Conservation (phyloP, 2,888 invertebrate genomes). For the Caenorhabditis sp. region DNA sequence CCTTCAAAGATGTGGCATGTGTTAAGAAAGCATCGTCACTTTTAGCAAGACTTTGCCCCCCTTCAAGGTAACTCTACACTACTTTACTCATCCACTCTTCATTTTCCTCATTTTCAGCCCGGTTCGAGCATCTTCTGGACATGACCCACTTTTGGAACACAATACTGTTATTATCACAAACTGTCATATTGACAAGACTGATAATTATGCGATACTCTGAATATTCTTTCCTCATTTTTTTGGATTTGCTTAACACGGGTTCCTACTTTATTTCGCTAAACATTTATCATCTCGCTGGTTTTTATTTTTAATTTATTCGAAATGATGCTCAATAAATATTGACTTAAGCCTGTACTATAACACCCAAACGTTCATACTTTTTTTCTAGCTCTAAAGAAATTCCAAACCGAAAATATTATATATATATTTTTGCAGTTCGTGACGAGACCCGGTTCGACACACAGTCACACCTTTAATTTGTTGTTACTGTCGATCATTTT, state of each 20-base stretch:
- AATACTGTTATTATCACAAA: slow-evolving; percentile 41
- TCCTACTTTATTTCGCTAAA: background rate
- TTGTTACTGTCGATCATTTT: too few relatives aligned
- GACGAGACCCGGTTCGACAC: too few relatives aligned
- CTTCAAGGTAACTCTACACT: slow-evolving; percentile 21
- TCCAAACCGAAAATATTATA: too few relatives aligned
- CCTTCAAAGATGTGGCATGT: slow-evolving; percentile 44
- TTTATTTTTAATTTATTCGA: slow-evolving; percentile 1
- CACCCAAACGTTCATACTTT: too few relatives aligned
- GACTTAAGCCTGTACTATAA: too few relatives aligned
- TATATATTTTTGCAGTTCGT: too few relatives aligned
- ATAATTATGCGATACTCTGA: slow-evolving; percentile 36
- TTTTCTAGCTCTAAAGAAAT: too few relatives aligned
- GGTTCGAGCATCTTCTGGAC: slow-evolving; percentile 26
- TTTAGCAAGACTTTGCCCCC: slow-evolving; percentile 22
- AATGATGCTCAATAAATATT: background rate
- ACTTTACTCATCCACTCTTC: background rate
- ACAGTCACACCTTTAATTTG: too few relatives aligned
- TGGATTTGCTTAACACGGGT: background rate
- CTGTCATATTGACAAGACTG: slow-evolving; percentile 39
- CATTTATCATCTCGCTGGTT: background rate
- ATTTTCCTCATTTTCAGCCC: slow-evolving; percentile 20
- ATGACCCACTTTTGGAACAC: slow-evolving; percentile 35
- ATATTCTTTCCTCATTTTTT: background rate
- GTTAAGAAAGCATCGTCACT: slow-evolving; percentile 21